Evolutionary conservation across 2,888 invertebrate genomes (phyloP).

Genomic region (Psococerastis gibbosa): DNA sequence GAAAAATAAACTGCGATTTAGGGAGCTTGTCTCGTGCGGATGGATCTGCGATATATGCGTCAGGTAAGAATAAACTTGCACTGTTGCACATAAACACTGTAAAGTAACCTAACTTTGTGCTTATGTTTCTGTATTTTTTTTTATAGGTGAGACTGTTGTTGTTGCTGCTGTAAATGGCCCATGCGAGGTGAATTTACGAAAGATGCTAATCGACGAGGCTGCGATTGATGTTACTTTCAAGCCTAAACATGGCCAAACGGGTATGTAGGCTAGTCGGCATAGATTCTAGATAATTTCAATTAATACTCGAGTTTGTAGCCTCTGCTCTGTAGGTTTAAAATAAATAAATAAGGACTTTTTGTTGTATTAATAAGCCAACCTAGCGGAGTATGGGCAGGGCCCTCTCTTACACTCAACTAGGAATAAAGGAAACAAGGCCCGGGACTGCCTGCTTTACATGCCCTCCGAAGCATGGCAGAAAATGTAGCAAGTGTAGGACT

Average conservation of each 20-base stretch:
- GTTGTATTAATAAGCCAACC: no score
- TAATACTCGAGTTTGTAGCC: no score
- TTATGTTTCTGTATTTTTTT: slow-evolving; percentile 13
- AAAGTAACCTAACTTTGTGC: slow-evolving; percentile 7
- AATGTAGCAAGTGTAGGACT: no score
- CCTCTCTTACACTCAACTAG: no score
- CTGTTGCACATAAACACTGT: slow-evolving; percentile 10
- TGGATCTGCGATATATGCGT: slow-evolving; percentile 57
- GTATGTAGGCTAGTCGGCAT: no score
- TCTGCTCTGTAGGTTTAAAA: no score
- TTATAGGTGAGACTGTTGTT: slow-evolving; percentile 57
- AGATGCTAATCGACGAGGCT: slow-evolving; percentile 57
- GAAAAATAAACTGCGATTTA: slow-evolving; percentile 45
- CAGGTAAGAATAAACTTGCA: slow-evolving; percentile 34
- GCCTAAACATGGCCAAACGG: slow-evolving; percentile 55
- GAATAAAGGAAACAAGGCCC: no score
- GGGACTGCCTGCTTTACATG: no score
- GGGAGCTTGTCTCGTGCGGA: slow-evolving; percentile 54
- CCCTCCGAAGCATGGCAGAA: no score
- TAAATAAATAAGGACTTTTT: no score
- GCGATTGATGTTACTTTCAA: slow-evolving; percentile 60
- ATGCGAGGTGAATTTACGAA: slow-evolving; percentile 54
- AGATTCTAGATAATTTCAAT: no score
- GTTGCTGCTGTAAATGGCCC: slow-evolving; percentile 68
- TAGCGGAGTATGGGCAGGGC: no score